These are phyloP conservation scores for Drosophila tristis DNA, from an alignment of 1,140 invertebrate species.

Conservation along the genomic window DNA sequence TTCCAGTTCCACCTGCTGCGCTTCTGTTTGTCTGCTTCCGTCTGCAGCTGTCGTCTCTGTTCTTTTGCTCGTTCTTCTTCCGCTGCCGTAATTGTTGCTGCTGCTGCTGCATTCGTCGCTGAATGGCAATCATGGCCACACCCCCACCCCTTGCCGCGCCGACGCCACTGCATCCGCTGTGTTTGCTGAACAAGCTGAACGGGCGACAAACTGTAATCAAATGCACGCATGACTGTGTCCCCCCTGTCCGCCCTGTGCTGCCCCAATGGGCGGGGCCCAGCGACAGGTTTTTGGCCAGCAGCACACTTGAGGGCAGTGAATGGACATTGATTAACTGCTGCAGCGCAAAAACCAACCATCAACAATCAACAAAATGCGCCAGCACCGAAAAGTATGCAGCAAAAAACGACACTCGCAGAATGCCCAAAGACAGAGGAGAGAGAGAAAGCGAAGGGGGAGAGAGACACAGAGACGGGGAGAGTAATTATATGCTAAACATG, in stretches of 20 bases:
- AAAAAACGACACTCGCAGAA: slow-evolving; percentile 7
- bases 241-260: not conserved
- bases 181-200: slow-evolving; percentile 53
- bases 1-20: slow-evolving; percentile 9
- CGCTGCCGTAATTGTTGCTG: slow-evolving; percentile 8
- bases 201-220: slow-evolving; percentile 70
- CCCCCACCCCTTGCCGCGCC: not conserved
- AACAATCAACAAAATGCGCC: slow-evolving; percentile 3
- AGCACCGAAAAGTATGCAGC: slow-evolving; percentile 1
- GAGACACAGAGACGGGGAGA: not conserved
- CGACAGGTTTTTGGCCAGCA: slow-evolving; percentile 17
- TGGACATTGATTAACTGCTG: slow-evolving; percentile 42
- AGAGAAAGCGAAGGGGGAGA: not conserved
- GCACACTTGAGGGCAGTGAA: slow-evolving; percentile 17
- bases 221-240: slow-evolving; percentile 48
- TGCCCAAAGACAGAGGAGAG: not conserved
- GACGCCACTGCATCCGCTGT: slow-evolving; percentile 21
- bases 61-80: slow-evolving; percentile 20
- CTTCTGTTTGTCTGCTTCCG: slow-evolving; percentile 29
- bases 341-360: not conserved
- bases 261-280: slow-evolving; percentile 45
- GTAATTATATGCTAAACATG: no score
- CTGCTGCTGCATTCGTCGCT: slow-evolving; percentile 36
- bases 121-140: slow-evolving; percentile 62
- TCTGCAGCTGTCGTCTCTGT: slow-evolving; percentile 33